A percentile compares a stretch with the other conserved stretches of the same genome.
These are phyloP conservation scores for Papilio elwesi DNA, from an alignment of 2,888 invertebrate species.

Conservation along the genomic window DNA sequence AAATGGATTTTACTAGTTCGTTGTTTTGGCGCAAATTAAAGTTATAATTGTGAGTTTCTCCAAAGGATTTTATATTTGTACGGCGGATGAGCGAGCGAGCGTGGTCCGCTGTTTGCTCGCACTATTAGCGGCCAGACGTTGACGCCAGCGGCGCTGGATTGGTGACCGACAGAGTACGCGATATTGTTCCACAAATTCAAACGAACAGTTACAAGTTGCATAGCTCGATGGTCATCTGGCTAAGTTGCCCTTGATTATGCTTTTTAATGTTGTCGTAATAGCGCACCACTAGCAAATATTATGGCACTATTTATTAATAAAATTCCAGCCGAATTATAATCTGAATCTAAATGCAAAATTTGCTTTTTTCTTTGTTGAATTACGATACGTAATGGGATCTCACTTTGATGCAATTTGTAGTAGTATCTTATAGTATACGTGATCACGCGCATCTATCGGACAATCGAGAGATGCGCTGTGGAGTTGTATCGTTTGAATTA, in stretches of 20 bases:
- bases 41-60: slow-evolving; percentile 58
- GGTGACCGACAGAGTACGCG: slow-evolving; percentile 27
- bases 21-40: slow-evolving; percentile 68
- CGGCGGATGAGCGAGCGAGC: slow-evolving; percentile 47
- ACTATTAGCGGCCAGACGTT: slow-evolving; percentile 53
- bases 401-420: neutral
- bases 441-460: slow-evolving; percentile 52
- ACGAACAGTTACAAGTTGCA: slow-evolving; percentile 41
- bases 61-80: slow-evolving; percentile 61
- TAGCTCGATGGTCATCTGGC: neutral
- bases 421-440: neutral
- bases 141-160: slow-evolving; percentile 44
- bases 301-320: neutral
- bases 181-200: slow-evolving; percentile 45
- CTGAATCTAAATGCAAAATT: too few relatives aligned
- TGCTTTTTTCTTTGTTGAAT: neutral
- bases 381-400: neutral
- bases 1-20: slow-evolving; percentile 83
- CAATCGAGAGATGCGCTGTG: slow-evolving; percentile 73
- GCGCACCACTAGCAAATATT: neutral
- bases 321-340: neutral
- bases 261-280: neutral
- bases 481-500: slow-evolving; percentile 77
- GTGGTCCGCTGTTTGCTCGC: slow-evolving; percentile 52
- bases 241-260: neutral